phyloP scores from a whole-genome alignment of 2,888 invertebrate genomes.

The Ornithoptera alexandrae region DNA sequence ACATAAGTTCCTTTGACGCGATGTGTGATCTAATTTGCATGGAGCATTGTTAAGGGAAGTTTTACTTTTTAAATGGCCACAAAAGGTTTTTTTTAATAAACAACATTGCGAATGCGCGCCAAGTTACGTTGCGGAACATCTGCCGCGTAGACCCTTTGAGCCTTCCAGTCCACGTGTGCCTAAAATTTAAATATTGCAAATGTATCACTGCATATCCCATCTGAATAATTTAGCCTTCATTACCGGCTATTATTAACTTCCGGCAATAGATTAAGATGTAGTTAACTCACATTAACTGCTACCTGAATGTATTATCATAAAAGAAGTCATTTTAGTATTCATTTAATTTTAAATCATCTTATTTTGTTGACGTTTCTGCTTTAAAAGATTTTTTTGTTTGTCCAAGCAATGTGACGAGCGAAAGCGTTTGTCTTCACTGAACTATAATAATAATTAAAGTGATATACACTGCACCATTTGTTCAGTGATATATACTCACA shows the following conservation, averaged over 20 bases:
- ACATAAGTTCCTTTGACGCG: constrained; percentile 42
- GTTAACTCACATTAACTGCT: neutral
- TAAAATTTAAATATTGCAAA: constrained; percentile 46
- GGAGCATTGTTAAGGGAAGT: constrained; percentile 71
- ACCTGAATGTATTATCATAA: neutral
- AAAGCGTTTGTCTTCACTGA: no score
- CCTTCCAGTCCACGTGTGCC: constrained; percentile 31
- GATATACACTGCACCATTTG: no score
- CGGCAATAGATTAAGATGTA: neutral
- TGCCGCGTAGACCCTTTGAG: constrained; percentile 51
- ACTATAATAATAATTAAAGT: no score
- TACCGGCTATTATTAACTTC: constrained; percentile 11
- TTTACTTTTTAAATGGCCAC: constrained; percentile 77
- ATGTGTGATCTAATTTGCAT: constrained; percentile 72
- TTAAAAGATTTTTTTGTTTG: neutral
- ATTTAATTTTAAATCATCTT: neutral
- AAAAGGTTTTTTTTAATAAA: constrained; percentile 77
- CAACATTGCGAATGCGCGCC: constrained; percentile 66
- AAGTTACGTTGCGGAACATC: constrained; percentile 72
- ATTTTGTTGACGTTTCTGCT: neutral
- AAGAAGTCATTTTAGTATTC: neutral
- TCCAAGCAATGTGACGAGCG: no score
- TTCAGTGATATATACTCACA: no score
- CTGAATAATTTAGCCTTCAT: constrained; percentile 15
- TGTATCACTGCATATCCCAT: constrained; percentile 28